Percentiles rank a stretch among this genome's conserved stretches.
phyloP scores from a whole-genome alignment of 2,888 invertebrate species.

The Diabrotica balteata region DNA sequence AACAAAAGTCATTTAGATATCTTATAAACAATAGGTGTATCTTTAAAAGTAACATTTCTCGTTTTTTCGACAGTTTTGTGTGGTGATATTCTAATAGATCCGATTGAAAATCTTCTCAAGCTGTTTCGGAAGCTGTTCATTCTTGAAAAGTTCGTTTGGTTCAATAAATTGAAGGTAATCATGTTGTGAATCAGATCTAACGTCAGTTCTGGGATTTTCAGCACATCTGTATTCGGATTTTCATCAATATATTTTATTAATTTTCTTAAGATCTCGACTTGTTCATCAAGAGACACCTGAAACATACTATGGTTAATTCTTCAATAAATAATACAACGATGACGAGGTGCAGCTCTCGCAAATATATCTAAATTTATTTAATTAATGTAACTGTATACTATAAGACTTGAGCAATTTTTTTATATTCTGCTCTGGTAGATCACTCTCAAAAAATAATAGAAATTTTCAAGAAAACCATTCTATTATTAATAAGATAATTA shows the following conservation, averaged over 20 bases:
- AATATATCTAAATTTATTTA: too few relatives aligned
- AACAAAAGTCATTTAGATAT: slow-evolving; percentile 34
- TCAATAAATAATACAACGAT: too few relatives aligned
- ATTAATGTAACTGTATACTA: too few relatives aligned
- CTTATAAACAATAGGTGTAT: slow-evolving; percentile 48
- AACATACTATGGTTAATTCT: slow-evolving; percentile 45
- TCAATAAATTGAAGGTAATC: slow-evolving; percentile 43
- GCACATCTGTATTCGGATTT: slow-evolving; percentile 45
- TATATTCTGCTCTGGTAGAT: too few relatives aligned
- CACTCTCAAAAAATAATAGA: too few relatives aligned
- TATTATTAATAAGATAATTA: too few relatives aligned
- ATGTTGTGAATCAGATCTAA: slow-evolving; percentile 45
- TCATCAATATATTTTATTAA: slow-evolving; percentile 49
- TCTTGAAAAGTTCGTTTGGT: slow-evolving; percentile 44
- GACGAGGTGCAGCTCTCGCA: too few relatives aligned
- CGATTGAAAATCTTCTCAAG: slow-evolving; percentile 47
- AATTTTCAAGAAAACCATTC: too few relatives aligned
- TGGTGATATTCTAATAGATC: slow-evolving; percentile 42
- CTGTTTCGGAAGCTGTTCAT: slow-evolving; percentile 50
- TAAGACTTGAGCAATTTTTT: too few relatives aligned
- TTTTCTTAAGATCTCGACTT: slow-evolving; percentile 50
- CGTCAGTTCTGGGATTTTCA: slow-evolving; percentile 52
- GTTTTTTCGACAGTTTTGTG: slow-evolving; percentile 20
- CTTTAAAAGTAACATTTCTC: slow-evolving; percentile 52
- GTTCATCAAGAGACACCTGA: slow-evolving; percentile 50